These are phyloP conservation scores for Cyclina sinensis DNA, from an alignment of 1,140 invertebrate species.

Conservation along the genomic window DNA sequence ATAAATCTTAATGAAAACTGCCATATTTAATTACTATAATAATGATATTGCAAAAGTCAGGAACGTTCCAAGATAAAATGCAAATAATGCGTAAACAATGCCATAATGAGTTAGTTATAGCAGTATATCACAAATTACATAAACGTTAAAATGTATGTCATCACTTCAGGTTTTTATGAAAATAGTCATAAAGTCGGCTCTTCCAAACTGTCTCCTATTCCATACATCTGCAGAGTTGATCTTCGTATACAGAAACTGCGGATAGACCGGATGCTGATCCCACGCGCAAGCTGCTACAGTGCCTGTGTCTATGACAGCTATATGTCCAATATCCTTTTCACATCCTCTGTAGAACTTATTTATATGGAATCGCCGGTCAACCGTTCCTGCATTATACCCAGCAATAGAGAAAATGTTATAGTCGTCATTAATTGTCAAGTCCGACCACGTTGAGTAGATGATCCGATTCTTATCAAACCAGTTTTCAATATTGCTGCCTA, in stretches of 20 bases:
- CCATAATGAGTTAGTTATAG: too few species aligned
- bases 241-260: slow-evolving; percentile 55
- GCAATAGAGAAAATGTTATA: slow-evolving; percentile 32
- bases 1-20: too few species aligned
- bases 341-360: slow-evolving; percentile 22
- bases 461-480: slow-evolving; percentile 36
- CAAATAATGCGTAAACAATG: too few species aligned
- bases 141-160: too few species aligned
- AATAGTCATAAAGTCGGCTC: slow-evolving; percentile 29
- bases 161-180: too few species aligned
- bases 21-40: too few species aligned
- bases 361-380: background rate
- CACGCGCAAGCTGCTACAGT: background rate
- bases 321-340: slow-evolving; percentile 19
- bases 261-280: slow-evolving; percentile 23
- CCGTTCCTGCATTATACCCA: background rate
- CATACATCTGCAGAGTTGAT: slow-evolving; percentile 36
- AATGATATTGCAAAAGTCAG: too few species aligned
- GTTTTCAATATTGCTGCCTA: background rate
- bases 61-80: too few species aligned
- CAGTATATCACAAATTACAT: too few species aligned
- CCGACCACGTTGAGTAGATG: background rate
- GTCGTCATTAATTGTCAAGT: background rate
- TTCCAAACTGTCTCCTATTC: slow-evolving; percentile 34
- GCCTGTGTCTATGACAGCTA: background rate